Evolutionary conservation across 2,797 vertebrate genomes (phyloP), one percentile per base, ranked within the genome.

Genomic region (Mionectes olivaceus): DNA sequence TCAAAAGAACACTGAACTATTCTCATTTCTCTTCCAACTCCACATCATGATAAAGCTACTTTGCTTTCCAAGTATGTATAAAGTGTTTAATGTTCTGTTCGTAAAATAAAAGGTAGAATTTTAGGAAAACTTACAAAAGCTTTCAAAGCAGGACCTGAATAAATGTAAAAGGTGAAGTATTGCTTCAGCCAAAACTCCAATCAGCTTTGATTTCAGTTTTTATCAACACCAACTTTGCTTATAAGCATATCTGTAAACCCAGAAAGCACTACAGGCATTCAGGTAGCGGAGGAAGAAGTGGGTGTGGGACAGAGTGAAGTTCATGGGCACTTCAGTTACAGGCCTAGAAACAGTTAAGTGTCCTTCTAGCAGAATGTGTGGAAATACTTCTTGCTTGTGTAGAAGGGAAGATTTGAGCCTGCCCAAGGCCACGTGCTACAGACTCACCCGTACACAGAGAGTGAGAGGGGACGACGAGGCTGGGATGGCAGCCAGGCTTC

Each of bases 401-500:
- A 44, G 47, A 53, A 39, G 18, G 33, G 30, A 82, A 27, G 23
- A 24, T 22, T 16, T 44, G 21, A 61, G 37, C 41, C 41, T 64
- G 37, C 32, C n/a, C 17, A 19, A 33, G 28, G 69, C 44, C 41
- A 24, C 47, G 22, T 33, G 39, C 27, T 19, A 8, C n/a, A 25
- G 35, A 73, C 57, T 41, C 35, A 24, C 30, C 49, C 32, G 5
- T 0, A 7, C 3, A 11, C 3, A 7, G 37, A 60, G 65, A 25
- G 2, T 2, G 14, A 28, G 67, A 0, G 2, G 19, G 32, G 25
- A 60, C 1, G 3, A 13, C 0, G 4, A 52, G 37, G 61, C 37
- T 0, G 2, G 19, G 37, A 46, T 1, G 15, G 60, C 33, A 57
- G 65, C 70, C 68, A 33, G 41, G 55, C 60, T 60, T 22, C 71